phyloP scores from a whole-genome alignment of 2,113 vertebrate genomes.

The Falcunculus frontatus region DNA sequence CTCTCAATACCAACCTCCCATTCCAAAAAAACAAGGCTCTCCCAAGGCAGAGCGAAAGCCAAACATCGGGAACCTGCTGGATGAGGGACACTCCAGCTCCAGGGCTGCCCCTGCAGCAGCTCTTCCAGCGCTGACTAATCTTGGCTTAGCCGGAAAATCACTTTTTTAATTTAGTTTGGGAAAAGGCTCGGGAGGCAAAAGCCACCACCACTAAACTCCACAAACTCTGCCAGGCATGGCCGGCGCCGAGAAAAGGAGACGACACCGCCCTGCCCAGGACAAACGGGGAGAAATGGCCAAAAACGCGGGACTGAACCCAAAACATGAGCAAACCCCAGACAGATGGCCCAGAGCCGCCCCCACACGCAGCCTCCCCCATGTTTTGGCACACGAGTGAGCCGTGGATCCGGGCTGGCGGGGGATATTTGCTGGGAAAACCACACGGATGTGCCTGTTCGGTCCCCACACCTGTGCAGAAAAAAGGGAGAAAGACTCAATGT shows the following conservation, averaged over 20 bases:
- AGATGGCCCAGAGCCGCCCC: not conserved
- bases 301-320: not conserved
- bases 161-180: not conserved
- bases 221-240: not conserved
- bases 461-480: not conserved
- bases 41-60: not conserved
- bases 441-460: fast-evolving
- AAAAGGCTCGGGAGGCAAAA: not conserved
- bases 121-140: not conserved
- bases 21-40: not conserved
- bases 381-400: not conserved
- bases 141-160: not conserved
- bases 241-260: not conserved
- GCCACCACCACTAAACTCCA: not conserved
- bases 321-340: not conserved
- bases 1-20: not conserved
- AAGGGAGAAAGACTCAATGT: not conserved
- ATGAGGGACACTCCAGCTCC: not conserved
- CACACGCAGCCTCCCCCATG: not conserved
- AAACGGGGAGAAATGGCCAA: not conserved
- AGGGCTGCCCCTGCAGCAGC: not conserved
- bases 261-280: not conserved
- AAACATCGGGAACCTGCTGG: fast-evolving
- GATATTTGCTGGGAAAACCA: not conserved
- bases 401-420: not conserved